Base-by-base conservation (phyloP, 1,140 invertebrate species). In the Reticulitermes speratus region DNA sequence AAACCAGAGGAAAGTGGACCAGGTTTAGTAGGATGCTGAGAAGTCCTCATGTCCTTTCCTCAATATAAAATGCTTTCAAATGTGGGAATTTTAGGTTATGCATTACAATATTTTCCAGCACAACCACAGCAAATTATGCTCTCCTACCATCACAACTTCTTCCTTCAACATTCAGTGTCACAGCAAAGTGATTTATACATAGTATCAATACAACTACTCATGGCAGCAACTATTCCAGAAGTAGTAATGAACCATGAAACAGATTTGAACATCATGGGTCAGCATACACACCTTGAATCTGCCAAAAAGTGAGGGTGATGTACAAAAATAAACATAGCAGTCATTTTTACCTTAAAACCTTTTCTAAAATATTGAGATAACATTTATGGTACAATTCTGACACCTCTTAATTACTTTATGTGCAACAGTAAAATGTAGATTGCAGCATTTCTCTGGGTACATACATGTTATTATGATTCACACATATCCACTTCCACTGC, bases 301-400 rank as follows among this genome's bases (percentile, higher is more conserved):
- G 65, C 65, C 65, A 75, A 75, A 55, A 75, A 30, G 65, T 75
- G 65, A 75, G 65, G 65, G 65, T 75, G 65, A 75, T 75, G 65
- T 75, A 75, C 65, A 75, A 75, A 75, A 75, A 75, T 75, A 75
- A 75, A 75, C 65, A 75, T 30, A 75, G 65, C 65, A 75, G 25
- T 75, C n/a, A n/a, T 30, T 75, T 75, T 75, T 75, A n/a, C 65
- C 65, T 30, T 75, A n/a, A 75, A 75, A 75, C 25, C 65, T 30
- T 16, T 75, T 75, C n/a, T 30, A n/a, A 75, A 55, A 55, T 55
- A 55, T 55, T 55, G 52, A 75, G n/a, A 75, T 75, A 75, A 75
- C 65, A 75, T 75, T 75, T 75, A 75, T 75, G 65, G 65, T 75
- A 75, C 65, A 75, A 75, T 16, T 75, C 65, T 75, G 65, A 75